phyloP scores from a whole-genome alignment of 92 coral and sea anemone genomes.

The Parazoanthus swiftii region DNA sequence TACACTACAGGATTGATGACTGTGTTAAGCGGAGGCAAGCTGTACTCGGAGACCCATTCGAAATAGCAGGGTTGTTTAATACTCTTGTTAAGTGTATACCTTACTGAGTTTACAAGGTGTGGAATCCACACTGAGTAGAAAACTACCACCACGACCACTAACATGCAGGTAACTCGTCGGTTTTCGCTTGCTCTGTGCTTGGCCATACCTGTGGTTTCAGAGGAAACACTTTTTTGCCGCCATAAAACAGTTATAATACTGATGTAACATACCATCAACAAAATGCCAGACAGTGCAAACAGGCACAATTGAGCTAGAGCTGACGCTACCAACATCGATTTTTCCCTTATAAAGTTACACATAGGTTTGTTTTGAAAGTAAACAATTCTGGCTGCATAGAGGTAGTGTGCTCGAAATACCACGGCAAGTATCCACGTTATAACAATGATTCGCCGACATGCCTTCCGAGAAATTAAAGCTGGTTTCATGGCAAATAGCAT shows the following conservation, averaged over 20 bases:
- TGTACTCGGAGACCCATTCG: slow-evolving; percentile 1
- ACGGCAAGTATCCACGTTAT: slow-evolving; percentile 28
- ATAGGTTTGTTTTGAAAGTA: background rate
- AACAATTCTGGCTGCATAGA: background rate
- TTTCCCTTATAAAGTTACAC: background rate
- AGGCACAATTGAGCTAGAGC: background rate
- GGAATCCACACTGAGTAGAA: slow-evolving; percentile 31
- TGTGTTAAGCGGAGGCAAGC: background rate
- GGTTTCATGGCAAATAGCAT: slow-evolving; percentile 40
- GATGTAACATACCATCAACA: slow-evolving; percentile 1
- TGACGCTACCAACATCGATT: background rate
- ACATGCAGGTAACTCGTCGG: slow-evolving; percentile 30
- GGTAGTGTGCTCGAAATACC: slow-evolving; percentile 23
- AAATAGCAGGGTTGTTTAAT: slow-evolving; percentile 15
- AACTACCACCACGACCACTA: background rate
- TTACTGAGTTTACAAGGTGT: background rate
- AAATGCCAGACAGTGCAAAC: background rate
- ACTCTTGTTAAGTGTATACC: background rate
- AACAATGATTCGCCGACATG: background rate
- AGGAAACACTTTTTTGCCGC: background rate
- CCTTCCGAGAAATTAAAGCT: slow-evolving; percentile 17
- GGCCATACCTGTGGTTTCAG: background rate
- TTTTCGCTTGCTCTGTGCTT: slow-evolving; percentile 25
- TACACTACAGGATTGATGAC: slow-evolving; percentile 16
- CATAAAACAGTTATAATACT: slow-evolving; percentile 7